Base-by-base conservation (phyloP, 2,797 vertebrate species). In the Siniperca obscura region DNA sequence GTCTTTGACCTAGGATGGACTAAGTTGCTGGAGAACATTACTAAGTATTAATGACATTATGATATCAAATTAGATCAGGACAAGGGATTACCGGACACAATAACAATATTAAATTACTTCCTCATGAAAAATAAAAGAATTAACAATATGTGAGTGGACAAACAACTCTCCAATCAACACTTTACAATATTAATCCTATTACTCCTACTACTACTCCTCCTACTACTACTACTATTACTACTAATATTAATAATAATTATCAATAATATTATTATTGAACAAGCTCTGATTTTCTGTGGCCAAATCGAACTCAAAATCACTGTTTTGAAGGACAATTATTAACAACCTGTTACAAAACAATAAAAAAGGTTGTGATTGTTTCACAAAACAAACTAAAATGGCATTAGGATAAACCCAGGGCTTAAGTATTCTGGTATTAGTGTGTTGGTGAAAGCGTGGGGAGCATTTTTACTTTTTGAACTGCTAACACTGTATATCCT, bases 1-100 rank as follows among this genome's bases (percentile, higher is more conserved):
- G 11, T 64, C 27, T n/a, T 68, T 84, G 74, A 78, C 67, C 70
- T 50, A 71, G 62, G 83, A 71, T 42, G 59, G 36, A 52, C 55
- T 55, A 36, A 80, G 52, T 22, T 19, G 10, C n/a, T n/a, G 57
- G 9, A 76, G 22, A 46, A 46, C 27, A 59, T 52, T 12, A 50
- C 5, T 74, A 9, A 25, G 17, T 40, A 36, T 76, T 52, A 57
- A 30, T 60, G 36, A 13, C 10, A 10, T 66, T 4, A 44, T 74
- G 5, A 2, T 11, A 61, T 59, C 3, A 76, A 36, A 66, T 34
- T 25, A 19, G 40, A 21, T 48, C 46, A 48, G 46, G 7, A n/a
- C 22, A 50, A 8, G 3, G 66, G 34, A 55, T 60, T 56, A 48
- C 2, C 0, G 1, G 38, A 57, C 52, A 62, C 40, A 48, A 7